Evolutionary conservation across 2,888 invertebrate genomes (phyloP), one percentile per base, ranked within the genome.

Genomic region (Leistus spinibarbis): DNA sequence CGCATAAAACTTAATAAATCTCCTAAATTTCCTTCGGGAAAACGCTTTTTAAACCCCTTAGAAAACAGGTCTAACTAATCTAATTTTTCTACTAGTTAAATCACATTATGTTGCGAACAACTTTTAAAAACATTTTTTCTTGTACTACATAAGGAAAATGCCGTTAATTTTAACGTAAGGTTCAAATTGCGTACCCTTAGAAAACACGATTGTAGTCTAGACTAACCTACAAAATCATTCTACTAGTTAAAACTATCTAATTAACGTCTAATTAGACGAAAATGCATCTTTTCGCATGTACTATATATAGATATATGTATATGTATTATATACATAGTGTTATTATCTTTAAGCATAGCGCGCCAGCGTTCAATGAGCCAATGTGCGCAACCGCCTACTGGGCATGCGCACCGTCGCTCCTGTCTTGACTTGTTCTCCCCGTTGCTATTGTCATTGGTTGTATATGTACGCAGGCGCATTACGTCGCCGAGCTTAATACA

Each of bases 361-460:
- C 71, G 63, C 64, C 63, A 54, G 71, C 64, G 54, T 71, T 64
- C 54, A 17, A 23, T 27, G 63, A 62, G 54, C 71, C 71, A 71
- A 71, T 71, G 23, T 63, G n/a, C 71, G 23, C 20, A 23, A 23
- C n/a, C 10, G 22, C 17, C 16, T 7, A 1, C 19, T 17, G 24
- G 64, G 71, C 64, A 22, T 16, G 71, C 71, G 71, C 71, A 24
- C 23, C 20, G 19, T 2, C 2, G 23, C 23, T 17, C 69, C 20
- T 20, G 13, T 24, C 27, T 17, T 22, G 64, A 54, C 24, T 63
- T 17, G 64, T 54, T 23, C 63, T 54, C 22, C 71, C 54, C 64
- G 54, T 62, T 16, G 64, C 23, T 54, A 23, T 54, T 71, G 71
- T 71, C 64, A 71, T 71, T 71, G 71, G 71, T 27, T 22, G 54